Percentiles rank a stretch among this genome's conserved stretches.
Conservation (phyloP, 2,797 vertebrate genomes). For the Pseudopleuronectes americanus region DNA sequence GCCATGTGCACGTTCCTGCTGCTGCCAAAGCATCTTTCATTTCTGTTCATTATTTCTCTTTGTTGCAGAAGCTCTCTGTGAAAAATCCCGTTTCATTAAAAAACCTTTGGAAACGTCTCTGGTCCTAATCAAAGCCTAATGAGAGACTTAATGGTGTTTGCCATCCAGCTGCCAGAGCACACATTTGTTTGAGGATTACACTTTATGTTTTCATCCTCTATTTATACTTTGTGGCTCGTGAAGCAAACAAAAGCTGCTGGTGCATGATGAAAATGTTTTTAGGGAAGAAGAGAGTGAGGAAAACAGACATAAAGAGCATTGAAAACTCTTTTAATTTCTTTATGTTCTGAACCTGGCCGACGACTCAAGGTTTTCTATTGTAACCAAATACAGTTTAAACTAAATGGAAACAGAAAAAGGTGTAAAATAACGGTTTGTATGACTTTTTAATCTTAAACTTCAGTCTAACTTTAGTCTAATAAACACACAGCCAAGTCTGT, state of each 20-base stretch:
- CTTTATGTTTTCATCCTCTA: constrained; percentile 11
- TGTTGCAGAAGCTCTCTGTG: background rate
- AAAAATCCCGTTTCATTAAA: constrained; percentile 14
- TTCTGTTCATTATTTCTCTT: constrained; percentile 1
- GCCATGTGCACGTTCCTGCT: background rate
- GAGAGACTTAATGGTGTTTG: constrained; percentile 30
- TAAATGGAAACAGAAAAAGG: background rate
- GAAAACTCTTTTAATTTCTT: background rate
- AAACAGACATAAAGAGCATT: constrained; percentile 4
- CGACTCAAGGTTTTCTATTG: constrained; percentile 10
- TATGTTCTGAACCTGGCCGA: background rate
- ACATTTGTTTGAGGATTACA: constrained; percentile 8
- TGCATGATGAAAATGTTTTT: constrained; percentile 21
- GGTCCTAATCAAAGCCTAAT: constrained; percentile 27
- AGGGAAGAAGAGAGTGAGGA: constrained; percentile 10
- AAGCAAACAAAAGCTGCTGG: constrained; percentile 21
- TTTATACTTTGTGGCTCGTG: constrained; percentile 6
- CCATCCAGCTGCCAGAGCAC: constrained; percentile 8
- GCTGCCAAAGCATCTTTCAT: constrained; percentile 4
- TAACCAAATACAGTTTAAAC: background rate
- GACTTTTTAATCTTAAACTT: background rate
- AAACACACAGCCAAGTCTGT: no score
- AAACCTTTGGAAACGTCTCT: constrained; percentile 4
- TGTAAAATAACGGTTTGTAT: background rate
- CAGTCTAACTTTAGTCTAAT: background rate